phyloP scores from a whole-genome alignment of 2,113 vertebrate genomes.

The rabbit (Oryctolagus cuniculus) region DNA sequence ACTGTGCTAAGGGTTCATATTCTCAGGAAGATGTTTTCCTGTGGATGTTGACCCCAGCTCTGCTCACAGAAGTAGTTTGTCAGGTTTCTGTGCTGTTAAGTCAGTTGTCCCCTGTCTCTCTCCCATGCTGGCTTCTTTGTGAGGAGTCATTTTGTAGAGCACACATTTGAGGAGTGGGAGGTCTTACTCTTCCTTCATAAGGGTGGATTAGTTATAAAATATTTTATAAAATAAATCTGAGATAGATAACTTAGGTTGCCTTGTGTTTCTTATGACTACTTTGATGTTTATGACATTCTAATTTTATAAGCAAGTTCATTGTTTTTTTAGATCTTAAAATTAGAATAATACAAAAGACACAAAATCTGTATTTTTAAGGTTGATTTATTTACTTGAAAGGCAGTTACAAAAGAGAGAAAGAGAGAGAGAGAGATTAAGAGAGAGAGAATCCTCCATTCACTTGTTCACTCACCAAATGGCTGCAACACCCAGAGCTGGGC shows the following conservation, averaged over 20 bases:
- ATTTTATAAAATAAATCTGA: not conserved
- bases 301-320: not conserved
- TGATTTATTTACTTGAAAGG: no score
- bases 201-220: not conserved
- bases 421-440: no score
- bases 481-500: no score
- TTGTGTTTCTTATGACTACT: not conserved
- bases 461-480: no score
- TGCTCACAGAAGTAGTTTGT: not conserved
- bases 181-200: not conserved
- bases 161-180: not conserved
- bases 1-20: not conserved
- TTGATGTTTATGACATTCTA: not conserved
- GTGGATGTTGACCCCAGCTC: not conserved
- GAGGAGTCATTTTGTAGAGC: not conserved
- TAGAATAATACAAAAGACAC: not conserved
- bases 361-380: no score
- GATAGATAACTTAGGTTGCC: not conserved
- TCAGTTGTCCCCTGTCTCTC: rapidly evolving
- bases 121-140: not conserved
- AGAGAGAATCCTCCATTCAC: no score
- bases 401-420: no score
- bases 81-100: not conserved
- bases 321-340: not conserved
- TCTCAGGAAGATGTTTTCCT: not conserved